Conservation (phyloP, 2,113 vertebrate genomes). For the Telmatochromis bifrenatus region DNA sequence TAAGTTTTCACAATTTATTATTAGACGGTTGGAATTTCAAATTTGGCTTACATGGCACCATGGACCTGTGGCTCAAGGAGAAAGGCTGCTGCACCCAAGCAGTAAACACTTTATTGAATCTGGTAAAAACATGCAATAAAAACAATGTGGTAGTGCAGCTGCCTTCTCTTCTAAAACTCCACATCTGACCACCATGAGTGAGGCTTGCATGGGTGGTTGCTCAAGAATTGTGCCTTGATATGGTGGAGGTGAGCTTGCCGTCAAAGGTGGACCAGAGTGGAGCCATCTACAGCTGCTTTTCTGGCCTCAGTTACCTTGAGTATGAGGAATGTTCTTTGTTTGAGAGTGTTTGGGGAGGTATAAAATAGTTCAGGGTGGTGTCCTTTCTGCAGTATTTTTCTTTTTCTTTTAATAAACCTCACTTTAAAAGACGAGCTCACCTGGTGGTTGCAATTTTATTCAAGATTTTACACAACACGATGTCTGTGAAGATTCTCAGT, state of each 20-base stretch:
- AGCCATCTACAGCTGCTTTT: not conserved
- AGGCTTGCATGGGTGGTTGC: not conserved
- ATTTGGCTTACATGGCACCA: rapidly evolving
- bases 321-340: not conserved
- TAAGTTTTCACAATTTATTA: not conserved
- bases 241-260: not conserved
- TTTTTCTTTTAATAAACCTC: not conserved
- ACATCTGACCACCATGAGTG: not conserved
- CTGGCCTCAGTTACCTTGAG: not conserved
- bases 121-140: not conserved
- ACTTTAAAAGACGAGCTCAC: not conserved
- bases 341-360: not conserved
- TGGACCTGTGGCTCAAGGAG: not conserved
- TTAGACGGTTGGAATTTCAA: rapidly evolving
- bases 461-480: rapidly evolving
- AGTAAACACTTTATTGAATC: not conserved
- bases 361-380: rapidly evolving
- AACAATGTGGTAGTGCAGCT: not conserved
- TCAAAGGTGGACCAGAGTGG: not conserved
- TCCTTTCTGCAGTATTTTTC: not conserved
- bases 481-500: not conserved
- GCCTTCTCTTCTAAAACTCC: not conserved
- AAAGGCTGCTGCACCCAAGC: not conserved
- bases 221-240: not conserved
- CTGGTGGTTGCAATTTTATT: not conserved